phyloP scores from a whole-genome alignment of 1,140 invertebrate species.

The Mercenaria mercenaria region DNA sequence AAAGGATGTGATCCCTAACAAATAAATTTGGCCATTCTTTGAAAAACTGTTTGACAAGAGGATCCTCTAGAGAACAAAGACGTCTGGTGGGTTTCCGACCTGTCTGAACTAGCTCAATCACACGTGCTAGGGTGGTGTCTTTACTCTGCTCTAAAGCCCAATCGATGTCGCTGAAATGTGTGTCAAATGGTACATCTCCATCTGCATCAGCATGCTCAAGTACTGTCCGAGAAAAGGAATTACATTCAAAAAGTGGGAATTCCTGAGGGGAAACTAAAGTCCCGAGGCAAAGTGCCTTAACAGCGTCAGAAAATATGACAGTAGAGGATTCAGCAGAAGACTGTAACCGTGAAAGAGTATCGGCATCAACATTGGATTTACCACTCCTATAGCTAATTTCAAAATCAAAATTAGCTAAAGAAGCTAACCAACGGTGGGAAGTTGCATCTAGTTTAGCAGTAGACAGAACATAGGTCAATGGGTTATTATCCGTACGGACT shows the following conservation, averaged over 20 bases:
- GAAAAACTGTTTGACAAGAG: conserved; percentile 5
- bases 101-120: background rate
- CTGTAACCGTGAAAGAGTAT: background rate
- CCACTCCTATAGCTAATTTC: background rate
- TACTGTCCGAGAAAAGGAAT: background rate
- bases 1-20: conserved; percentile 51
- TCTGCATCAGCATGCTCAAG: background rate
- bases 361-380: conserved; percentile 5
- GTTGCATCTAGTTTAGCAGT: too few species aligned
- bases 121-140: background rate
- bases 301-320: background rate
- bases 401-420: background rate
- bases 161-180: background rate
- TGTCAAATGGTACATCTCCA: background rate
- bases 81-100: background rate
- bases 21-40: conserved; percentile 25
- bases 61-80: background rate
- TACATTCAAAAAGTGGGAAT: background rate
- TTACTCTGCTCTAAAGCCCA: background rate
- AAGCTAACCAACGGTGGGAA: conserved; percentile 36
- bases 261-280: background rate
- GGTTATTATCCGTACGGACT: conserved; percentile 1
- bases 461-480: too few species aligned
- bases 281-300: background rate
- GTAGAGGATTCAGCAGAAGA: background rate